Conservation (phyloP, 2,888 invertebrate species). For the Eristalis tenax region DNA sequence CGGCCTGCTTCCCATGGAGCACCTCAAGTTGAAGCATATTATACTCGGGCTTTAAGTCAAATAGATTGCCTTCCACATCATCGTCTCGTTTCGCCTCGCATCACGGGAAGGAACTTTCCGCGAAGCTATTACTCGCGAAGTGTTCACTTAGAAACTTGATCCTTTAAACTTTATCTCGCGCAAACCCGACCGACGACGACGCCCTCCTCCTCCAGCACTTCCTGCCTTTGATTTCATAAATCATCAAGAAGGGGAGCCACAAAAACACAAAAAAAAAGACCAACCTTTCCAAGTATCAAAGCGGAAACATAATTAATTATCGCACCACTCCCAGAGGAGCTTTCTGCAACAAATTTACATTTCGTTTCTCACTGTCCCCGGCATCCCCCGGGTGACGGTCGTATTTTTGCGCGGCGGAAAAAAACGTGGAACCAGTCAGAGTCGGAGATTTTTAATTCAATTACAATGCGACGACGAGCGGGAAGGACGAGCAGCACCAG, state of each 20-base stretch:
- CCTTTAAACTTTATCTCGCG: slow-evolving; percentile 46
- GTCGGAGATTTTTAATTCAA: slow-evolving; percentile 57
- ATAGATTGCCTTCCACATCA: neutral
- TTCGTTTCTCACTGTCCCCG: slow-evolving; percentile 33
- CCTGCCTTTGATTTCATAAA: slow-evolving; percentile 52
- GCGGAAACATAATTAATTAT: slow-evolving; percentile 70
- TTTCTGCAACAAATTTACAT: slow-evolving; percentile 66
- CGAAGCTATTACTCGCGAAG: slow-evolving; percentile 29
- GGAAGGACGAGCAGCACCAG: neutral
- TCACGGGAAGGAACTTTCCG: neutral
- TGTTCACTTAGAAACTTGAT: slow-evolving; percentile 60
- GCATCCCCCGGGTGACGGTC: neutral
- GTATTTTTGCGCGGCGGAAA: neutral
- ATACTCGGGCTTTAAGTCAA: neutral
- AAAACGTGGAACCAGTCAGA: neutral
- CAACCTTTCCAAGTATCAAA: slow-evolving; percentile 53
- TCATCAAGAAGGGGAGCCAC: slow-evolving; percentile 21
- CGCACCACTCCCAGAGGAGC: slow-evolving; percentile 57
- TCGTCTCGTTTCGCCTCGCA: neutral
- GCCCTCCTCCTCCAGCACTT: neutral
- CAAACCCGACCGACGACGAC: neutral
- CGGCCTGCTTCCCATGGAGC: neutral
- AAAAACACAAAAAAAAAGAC: neutral
- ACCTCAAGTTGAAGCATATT: neutral
- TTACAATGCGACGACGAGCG: slow-evolving; percentile 37